Conservation (phyloP, 2,113 vertebrate species). For the Erinaceus europaeus region DNA sequence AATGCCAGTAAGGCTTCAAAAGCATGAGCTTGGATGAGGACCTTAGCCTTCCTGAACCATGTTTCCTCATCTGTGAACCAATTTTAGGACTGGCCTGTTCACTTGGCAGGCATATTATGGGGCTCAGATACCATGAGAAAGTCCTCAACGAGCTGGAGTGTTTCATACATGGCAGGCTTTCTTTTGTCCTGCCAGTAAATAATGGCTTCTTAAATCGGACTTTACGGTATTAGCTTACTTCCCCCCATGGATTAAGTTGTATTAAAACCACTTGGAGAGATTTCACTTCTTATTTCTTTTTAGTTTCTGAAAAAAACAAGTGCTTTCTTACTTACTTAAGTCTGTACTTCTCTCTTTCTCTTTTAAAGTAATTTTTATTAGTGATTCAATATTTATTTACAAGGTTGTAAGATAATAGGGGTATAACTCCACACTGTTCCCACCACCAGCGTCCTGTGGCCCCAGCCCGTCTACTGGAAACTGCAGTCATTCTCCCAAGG, state of each 20-base stretch:
- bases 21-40: neutral
- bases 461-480: no score
- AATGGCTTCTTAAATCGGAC: constrained; percentile 7
- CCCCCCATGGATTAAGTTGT: neutral
- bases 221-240: constrained; percentile 47
- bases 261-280: neutral
- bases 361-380: no score
- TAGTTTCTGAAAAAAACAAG: constrained; percentile 22
- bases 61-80: neutral
- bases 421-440: no score
- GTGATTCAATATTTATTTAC: no score
- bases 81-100: neutral
- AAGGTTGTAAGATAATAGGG: no score
- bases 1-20: neutral
- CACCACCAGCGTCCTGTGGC: no score
- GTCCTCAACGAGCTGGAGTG: constrained; percentile 7
- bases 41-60: neutral
- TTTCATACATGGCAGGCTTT: neutral
- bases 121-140: constrained; percentile 46
- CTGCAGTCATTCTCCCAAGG: no score
- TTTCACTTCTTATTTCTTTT: neutral
- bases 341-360: no score
- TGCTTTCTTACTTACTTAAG: no score
- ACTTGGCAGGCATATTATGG: constrained; percentile 23
- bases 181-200: constrained; percentile 34